Conservation (phyloP, 2,888 invertebrate genomes). For the Junonia oenone region DNA sequence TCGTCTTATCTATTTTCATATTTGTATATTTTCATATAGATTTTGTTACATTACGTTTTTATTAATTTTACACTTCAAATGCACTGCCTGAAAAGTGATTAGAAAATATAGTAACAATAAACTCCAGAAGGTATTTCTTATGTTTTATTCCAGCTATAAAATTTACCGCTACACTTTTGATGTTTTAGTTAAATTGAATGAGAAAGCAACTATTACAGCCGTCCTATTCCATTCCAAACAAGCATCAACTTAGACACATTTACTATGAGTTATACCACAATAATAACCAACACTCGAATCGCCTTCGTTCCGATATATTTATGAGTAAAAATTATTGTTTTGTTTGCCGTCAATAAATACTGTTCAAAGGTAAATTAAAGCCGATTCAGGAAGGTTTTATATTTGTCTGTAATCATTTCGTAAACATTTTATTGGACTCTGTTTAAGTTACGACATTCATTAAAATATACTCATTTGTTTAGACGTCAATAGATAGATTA, state of each 20-base stretch:
- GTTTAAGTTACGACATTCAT: slow-evolving; percentile 21
- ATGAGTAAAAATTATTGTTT: slow-evolving; percentile 3
- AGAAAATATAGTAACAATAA: no score
- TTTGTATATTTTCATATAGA: no score
- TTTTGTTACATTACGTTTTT: no score
- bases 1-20: no score
- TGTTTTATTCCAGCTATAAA: no score
- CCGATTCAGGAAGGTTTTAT: background rate
- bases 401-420: slow-evolving; percentile 12
- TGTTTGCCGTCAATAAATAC: slow-evolving; percentile 8
- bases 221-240: background rate
- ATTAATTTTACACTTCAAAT: no score
- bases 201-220: background rate
- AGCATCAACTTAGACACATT: background rate
- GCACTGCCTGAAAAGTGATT: no score
- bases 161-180: background rate
- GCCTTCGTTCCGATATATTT: slow-evolving; percentile 1
- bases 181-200: background rate
- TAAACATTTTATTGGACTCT: slow-evolving; percentile 18
- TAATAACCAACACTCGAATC: slow-evolving; percentile 4
- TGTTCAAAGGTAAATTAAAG: slow-evolving; percentile 4
- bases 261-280: background rate
- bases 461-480: slow-evolving; percentile 24
- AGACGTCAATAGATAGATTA: slow-evolving; percentile 18
- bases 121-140: no score